Conservation (phyloP, 2,113 vertebrate genomes). For the Peromyscus maniculatus region DNA sequence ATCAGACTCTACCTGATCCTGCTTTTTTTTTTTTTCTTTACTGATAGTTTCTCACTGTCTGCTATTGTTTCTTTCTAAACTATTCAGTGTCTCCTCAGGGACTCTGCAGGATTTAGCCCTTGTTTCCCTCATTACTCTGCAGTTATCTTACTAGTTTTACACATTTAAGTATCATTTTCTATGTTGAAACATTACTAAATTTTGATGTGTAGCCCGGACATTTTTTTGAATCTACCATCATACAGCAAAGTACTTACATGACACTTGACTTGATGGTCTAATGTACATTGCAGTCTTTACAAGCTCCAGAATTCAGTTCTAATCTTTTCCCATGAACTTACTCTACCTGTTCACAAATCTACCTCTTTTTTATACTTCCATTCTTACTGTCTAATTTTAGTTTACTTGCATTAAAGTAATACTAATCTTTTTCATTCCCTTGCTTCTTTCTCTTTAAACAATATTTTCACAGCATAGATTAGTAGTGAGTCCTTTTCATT, state of each 20-base stretch:
- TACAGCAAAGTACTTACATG: neutral
- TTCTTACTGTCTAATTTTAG: neutral
- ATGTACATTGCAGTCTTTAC: neutral
- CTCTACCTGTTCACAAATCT: neutral
- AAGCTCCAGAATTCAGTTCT: slow-evolving; percentile 12
- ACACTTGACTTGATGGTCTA: neutral
- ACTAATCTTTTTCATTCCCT: neutral
- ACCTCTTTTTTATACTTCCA: neutral
- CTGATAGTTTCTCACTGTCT: neutral
- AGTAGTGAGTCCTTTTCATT: neutral
- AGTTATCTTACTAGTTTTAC: neutral
- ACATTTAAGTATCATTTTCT: neutral
- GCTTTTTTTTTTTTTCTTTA: neutral
- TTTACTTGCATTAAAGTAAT: neutral
- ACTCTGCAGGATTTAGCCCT: neutral
- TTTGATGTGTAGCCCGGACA: neutral
- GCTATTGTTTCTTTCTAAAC: neutral
- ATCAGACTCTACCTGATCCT: neutral
- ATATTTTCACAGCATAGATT: neutral
- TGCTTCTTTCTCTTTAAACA: neutral
- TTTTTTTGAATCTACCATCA: slow-evolving; percentile 2
- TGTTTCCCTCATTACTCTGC: neutral
- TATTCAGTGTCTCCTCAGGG: neutral
- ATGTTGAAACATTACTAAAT: neutral
- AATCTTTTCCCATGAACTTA: neutral